Percentiles rank a stretch among this genome's conserved stretches.
These are phyloP conservation scores for Micromesistius poutassou DNA, from an alignment of 2,797 vertebrate species.

Conservation along the genomic window DNA sequence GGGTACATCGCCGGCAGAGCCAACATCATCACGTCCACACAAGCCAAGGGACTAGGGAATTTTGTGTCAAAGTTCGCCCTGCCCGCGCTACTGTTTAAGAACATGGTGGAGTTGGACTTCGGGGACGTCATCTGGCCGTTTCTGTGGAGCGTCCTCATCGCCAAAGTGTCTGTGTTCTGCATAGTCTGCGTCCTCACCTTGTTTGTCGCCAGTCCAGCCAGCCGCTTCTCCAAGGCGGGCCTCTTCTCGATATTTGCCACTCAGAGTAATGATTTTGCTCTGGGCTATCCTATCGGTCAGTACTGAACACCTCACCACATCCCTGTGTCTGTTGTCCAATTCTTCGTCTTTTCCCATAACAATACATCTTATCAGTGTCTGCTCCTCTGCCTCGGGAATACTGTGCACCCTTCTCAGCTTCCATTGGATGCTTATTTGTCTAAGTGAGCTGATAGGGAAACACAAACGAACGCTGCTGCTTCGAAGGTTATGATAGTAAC, in stretches of 20 bases:
- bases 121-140: constrained; percentile 93
- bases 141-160: constrained; percentile 89
- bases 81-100: constrained; percentile 93
- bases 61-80: constrained; percentile 98
- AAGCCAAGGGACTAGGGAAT: constrained; percentile 92
- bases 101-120: constrained; percentile 96
- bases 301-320: constrained; percentile 7
- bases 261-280: constrained; percentile 97
- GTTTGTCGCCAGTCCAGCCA: constrained; percentile 83
- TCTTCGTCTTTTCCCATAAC: background rate
- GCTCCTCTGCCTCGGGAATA: background rate
- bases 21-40: constrained; percentile 88
- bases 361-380: background rate
- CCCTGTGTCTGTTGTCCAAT: background rate
- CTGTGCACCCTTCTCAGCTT: background rate
- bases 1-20: constrained; percentile 91
- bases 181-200: constrained; percentile 87
- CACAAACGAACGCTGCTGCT: background rate
- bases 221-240: constrained; percentile 89
- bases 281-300: constrained; percentile 98
- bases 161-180: constrained; percentile 89
- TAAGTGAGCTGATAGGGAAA: background rate
- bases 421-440: background rate
- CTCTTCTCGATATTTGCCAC: constrained; percentile 97
- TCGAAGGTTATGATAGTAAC: background rate